Percentiles rank a stretch among this genome's conserved stretches.
Conservation (phyloP, 2,113 vertebrate species). For the Bungarus multicinctus region DNA sequence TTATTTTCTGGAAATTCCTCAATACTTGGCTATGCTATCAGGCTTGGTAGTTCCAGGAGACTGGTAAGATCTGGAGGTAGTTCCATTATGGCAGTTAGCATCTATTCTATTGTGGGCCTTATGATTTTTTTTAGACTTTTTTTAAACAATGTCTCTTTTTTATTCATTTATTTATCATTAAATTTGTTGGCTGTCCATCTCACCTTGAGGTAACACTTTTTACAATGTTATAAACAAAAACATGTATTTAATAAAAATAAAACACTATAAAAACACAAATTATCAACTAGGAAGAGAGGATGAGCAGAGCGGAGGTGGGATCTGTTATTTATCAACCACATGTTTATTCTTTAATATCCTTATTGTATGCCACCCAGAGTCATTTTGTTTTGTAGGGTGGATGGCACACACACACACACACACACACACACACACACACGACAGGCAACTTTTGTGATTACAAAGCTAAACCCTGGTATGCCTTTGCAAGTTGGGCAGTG, state of each 20-base stretch:
- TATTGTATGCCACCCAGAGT: neutral
- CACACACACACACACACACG: neutral
- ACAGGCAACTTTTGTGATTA: neutral
- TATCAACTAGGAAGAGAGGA: neutral
- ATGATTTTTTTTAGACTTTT: neutral
- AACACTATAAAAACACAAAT: neutral
- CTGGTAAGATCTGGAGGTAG: neutral
- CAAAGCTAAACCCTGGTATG: neutral
- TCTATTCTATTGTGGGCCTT: neutral
- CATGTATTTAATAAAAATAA: neutral
- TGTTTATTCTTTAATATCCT: neutral
- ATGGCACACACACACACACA: neutral
- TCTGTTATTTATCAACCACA: neutral
- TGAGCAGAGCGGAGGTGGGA: neutral
- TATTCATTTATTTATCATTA: neutral
- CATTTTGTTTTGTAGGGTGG: neutral
- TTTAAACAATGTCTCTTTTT: neutral
- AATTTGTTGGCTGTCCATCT: neutral
- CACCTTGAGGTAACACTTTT: neutral
- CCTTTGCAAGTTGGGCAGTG: neutral
- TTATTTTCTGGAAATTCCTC: neutral
- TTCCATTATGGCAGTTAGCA: neutral
- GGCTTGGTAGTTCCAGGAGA: neutral
- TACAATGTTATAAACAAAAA: neutral
- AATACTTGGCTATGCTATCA: neutral